A percentile compares a stretch with the other conserved stretches of the same genome.
Conservation (phyloP, 2,888 invertebrate genomes). For the Oasisia sp. region DNA sequence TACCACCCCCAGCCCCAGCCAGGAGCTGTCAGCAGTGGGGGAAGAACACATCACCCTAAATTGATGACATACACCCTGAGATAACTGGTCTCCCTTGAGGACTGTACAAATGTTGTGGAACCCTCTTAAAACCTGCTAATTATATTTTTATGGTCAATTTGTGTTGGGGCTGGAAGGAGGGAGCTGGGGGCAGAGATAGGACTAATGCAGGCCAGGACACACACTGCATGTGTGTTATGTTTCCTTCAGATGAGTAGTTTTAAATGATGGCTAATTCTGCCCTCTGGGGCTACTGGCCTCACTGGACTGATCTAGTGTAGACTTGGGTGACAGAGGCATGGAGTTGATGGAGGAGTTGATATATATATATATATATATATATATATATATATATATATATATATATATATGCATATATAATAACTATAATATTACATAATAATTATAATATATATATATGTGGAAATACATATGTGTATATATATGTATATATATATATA, state of each 20-base stretch:
- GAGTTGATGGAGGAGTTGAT: too few species aligned
- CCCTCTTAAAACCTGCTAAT: conserved; percentile 10
- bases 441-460: neutral
- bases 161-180: neutral
- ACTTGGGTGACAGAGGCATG: neutral
- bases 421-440: too few species aligned
- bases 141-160: conserved; percentile 13
- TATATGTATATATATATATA: too few species aligned
- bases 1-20: neutral
- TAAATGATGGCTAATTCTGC: neutral
- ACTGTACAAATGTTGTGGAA: neutral
- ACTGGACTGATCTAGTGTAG: neutral
- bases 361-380: conserved; percentile 21
- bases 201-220: neutral
- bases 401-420: conserved; percentile 17
- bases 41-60: neutral
- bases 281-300: neutral
- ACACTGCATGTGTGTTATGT: neutral
- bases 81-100: neutral
- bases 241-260: neutral
- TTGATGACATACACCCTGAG: neutral
- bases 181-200: neutral
- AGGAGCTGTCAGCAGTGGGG: neutral
- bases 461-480: too few species aligned
- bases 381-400: conserved; percentile 29